Base-by-base conservation (phyloP, 2,797 vertebrate genomes). In the Okamejei kenojei region DNA sequence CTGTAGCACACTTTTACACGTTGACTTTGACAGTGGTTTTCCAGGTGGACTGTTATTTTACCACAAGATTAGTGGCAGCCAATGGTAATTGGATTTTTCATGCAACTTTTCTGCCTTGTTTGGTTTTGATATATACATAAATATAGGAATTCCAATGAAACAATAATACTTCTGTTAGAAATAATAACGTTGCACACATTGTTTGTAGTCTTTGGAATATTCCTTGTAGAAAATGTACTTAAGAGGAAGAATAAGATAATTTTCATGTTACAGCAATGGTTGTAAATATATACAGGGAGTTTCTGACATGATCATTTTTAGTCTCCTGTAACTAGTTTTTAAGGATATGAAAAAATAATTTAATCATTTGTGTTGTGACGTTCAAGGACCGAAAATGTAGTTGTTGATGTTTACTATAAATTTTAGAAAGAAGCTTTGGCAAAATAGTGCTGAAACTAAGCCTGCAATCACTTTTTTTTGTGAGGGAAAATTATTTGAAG, bases 361-460 rank as follows among this genome's bases (percentile, higher is more conserved):
- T 76, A n/a, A 92, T 54, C 58, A 74, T 29, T 45, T 92, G 68
- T 76, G 45, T 29, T 74, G 71, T 92, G 23, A 54, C 58, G 71
- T 45, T 38, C 23, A 76, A 76, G 35, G 71, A 76, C 68, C 71
- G 26, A 71, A 92, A 6, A 17, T 76, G 71, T 92, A 92, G 71
- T 76, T 92, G 90, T 92, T 76, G 90, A 74, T 92, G 90, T 92
- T 76, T 76, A 92, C 38, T 54, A 38, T 92, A 92, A 92, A 74
- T 58, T 54, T 92, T 92, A 54, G 90, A 76, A 58, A 74, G 63
- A 92, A 76, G 0, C 26, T 92, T 92, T 92, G 71, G 13, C 13
- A 92, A 76, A 54, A 15, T 54, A 74, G 26, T 76, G 90, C 26
- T 92, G 23, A 58, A 92, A 76, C 38, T 76, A 54, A 68, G 84